Base-by-base conservation (phyloP, 2,113 vertebrate species). In the Phyllopteryx taeniolatus region DNA sequence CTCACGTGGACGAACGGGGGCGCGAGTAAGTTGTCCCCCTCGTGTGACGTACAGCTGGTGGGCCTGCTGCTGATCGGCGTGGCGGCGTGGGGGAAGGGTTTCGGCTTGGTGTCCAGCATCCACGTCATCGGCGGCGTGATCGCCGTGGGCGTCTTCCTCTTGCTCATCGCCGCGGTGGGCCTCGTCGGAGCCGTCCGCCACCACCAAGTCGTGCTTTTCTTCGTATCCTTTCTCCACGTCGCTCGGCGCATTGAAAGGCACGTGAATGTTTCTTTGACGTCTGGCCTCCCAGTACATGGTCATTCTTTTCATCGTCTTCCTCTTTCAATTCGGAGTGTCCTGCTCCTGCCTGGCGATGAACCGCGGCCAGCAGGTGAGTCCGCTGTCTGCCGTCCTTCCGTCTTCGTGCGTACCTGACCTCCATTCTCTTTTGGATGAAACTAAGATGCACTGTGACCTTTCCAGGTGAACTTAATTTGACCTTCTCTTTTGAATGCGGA, bases 181-280 rank as follows among this genome's bases (percentile, higher is more conserved):
- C 93, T 98, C 70, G 88, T 96, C 20, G 95, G 96, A 14, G 95
- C 95, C 0, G 84, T 95, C 39, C 93, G 94, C 80, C 96, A 98
- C 83, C 96, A 98, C 88, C 95, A 98, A 93, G 96, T 98, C 76
- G 92, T 96, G 94, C 94, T 97, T 0, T 98, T 97, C 92, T 96
- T 97, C 74, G 96, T 98, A 98, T 98, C 96, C 94, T 96, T 92
- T 66, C 0, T 15, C 11, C 51, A 7, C 17, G 22, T 20, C 17
- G 5, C 13, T 33, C 49, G 17, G 49, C 17, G 20, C 12, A 63
- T 63, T n/a, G 17, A n/a, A n/a, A 63, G 9, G 14, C 33, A 6
- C 8, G 0, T n/a, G 13, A 59, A 59, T 31, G 13, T 57, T 84
- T 87, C 92, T 79, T 66, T 94, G 84, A 95, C 92, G 35, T 3